Evolutionary conservation across 1,140 invertebrate genomes (phyloP).

Genomic region (Rhagoletis zephyria): DNA sequence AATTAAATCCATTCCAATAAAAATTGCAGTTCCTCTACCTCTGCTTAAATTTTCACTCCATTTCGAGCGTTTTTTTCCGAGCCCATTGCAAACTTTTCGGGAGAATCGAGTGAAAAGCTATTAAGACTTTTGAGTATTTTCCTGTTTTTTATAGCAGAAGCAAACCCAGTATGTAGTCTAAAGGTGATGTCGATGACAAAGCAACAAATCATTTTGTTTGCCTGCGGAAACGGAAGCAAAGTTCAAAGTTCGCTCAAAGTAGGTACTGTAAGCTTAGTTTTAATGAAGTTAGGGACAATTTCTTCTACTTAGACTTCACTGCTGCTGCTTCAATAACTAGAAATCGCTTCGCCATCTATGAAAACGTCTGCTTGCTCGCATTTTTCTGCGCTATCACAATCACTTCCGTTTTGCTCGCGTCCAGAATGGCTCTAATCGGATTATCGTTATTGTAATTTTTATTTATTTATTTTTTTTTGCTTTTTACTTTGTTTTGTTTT

Average conservation of each 20-base stretch:
- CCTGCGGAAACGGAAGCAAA: neutral
- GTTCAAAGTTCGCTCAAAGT: neutral
- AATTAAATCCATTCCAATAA: too few species aligned
- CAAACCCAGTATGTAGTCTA: neutral
- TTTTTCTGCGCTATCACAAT: conserved; percentile 19
- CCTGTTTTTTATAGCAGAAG: neutral
- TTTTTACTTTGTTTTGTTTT: neutral
- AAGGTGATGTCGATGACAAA: neutral
- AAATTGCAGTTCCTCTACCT: too few species aligned
- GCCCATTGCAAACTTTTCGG: too few species aligned
- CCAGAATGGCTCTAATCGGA: conserved; percentile 33
- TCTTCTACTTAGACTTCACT: neutral
- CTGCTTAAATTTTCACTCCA: neutral
- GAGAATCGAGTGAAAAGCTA: too few species aligned
- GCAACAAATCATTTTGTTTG: neutral
- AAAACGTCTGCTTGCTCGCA: neutral
- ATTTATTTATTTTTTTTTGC: conserved; percentile 1
- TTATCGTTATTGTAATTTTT: conserved; percentile 12
- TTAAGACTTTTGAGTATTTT: neutral
- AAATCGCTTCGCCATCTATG: neutral
- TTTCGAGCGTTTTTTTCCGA: neutral
- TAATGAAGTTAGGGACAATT: neutral
- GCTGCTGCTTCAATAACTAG: neutral
- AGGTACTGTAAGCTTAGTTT: neutral
- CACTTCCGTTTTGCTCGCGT: conserved; percentile 37